A percentile compares a stretch with the other conserved stretches of the same genome.
Evolutionary conservation across 2,888 invertebrate genomes (phyloP).

Genomic region (Bedellia somnulentella): DNA sequence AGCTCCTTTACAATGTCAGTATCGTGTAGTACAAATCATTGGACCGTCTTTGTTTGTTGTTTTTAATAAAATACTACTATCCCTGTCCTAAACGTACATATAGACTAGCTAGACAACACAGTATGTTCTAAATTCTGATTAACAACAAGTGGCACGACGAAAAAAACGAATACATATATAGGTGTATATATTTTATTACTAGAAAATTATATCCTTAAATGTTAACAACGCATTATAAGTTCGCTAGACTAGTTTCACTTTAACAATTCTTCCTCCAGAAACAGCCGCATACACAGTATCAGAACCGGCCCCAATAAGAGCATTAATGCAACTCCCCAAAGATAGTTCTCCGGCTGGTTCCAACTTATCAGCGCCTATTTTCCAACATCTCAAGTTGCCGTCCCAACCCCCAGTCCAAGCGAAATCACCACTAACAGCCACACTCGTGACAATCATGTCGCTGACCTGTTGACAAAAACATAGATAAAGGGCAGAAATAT

Average conservation of each 20-base stretch:
- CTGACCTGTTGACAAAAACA: slow-evolving; percentile 26
- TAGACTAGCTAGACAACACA: too few relatives aligned
- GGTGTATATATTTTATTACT: slow-evolving; percentile 2
- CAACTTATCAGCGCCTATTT: slow-evolving; percentile 26
- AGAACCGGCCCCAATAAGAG: slow-evolving; percentile 19
- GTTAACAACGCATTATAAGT: neutral
- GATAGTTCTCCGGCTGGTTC: slow-evolving; percentile 31
- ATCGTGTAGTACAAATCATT: too few relatives aligned
- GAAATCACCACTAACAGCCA: slow-evolving; percentile 34
- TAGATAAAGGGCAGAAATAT: neutral
- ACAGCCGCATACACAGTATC: slow-evolving; percentile 25
- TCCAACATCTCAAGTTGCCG: slow-evolving; percentile 49
- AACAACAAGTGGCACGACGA: too few relatives aligned
- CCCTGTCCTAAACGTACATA: too few relatives aligned
- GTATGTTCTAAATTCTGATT: too few relatives aligned
- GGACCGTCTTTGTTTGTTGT: too few relatives aligned
- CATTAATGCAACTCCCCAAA: slow-evolving; percentile 36
- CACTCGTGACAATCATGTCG: slow-evolving; percentile 50
- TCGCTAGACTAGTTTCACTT: slow-evolving; percentile 14
- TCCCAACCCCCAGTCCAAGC: slow-evolving; percentile 63
- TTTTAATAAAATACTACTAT: too few relatives aligned
- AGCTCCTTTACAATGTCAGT: too few relatives aligned
- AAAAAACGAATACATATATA: slow-evolving; percentile 1
- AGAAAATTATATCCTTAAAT: too few relatives aligned
- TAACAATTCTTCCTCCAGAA: slow-evolving; percentile 26